Base-by-base conservation (phyloP, 2,113 vertebrate species). In the Phodopus roborovskii region DNA sequence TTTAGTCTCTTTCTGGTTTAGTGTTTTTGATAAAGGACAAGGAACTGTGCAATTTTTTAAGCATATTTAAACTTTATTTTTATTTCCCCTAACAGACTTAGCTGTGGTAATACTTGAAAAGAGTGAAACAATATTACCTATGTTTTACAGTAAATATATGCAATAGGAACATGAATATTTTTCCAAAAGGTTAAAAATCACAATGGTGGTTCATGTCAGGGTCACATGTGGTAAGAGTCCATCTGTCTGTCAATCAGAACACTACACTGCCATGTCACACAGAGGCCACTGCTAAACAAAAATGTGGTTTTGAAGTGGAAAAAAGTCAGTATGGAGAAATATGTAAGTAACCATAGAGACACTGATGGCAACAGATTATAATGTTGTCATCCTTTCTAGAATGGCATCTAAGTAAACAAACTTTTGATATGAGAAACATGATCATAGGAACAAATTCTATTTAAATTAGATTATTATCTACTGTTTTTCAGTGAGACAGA, bases 321-420 rank as follows among this genome's bases (percentile, higher is more conserved):
- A 39, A 95, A 91, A 53, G 88, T 48, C 50, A 92, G 78, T 60
- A 64, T 56, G 48, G 88, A 90, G 79, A 92, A 85, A 94, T 28
- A 0, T 68, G 1, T 48, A 92, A 66, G 58, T 71, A 94, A 58
- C 60, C 91, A 10, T 62, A 87, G 66, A 89, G 17, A 91, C 92
- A 93, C 19, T 45, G 7, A 79, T 84, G 75, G 36, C 87, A 53
- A 74, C 5, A 83, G 30, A 28, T 62, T 73, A 88, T 71, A 88
- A 36, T 71, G 79, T 90, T 94, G 68, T 77, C n/a, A 50, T 71
- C 50, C 56, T 88, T 90, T 83, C 28, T 81, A 84, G 92, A 96
- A 89, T 53, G 15, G 11, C 87, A 3, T 48, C 36, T 73, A 73
- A 85, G 3, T 16, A 90, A 2, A 81, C 45, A 81, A 89, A 79